These are phyloP conservation scores for Ispidina lecontei DNA, from an alignment of 2,797 vertebrate species.

Conservation along the genomic window DNA sequence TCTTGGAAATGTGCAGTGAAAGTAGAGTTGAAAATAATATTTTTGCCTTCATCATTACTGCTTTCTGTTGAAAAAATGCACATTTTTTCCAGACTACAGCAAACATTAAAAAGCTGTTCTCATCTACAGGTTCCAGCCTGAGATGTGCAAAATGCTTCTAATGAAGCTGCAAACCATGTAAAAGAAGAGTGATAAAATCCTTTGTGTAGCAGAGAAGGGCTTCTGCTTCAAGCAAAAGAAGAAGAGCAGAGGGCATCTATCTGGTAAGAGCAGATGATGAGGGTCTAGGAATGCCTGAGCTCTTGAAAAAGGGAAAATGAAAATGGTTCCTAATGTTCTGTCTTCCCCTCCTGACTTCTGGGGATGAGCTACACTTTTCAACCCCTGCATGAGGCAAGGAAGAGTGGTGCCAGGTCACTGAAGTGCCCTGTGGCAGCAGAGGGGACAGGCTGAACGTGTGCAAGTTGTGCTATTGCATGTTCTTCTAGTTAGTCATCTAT, in stretches of 20 bases:
- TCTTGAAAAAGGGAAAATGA: background rate
- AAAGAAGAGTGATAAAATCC: background rate
- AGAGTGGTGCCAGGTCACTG: background rate
- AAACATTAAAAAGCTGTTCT: conserved; percentile 81
- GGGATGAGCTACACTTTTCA: background rate
- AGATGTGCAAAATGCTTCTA: conserved; percentile 44
- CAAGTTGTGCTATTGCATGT: background rate
- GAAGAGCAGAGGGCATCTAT: background rate
- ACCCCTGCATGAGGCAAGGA: background rate
- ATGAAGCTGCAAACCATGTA: conserved; percentile 22
- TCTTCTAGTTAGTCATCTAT: background rate
- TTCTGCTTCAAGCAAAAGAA: background rate
- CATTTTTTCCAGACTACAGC: conserved; percentile 74
- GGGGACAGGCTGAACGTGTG: background rate
- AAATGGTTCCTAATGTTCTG: background rate
- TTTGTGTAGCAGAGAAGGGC: background rate
- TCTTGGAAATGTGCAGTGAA: conserved; percentile 71
- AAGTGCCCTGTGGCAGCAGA: background rate
- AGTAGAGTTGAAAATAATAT: conserved; percentile 72
- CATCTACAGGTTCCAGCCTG: conserved; percentile 70
- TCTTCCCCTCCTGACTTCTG: background rate
- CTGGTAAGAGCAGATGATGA: background rate
- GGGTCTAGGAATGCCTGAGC: background rate
- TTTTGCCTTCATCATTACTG: conserved; percentile 69
- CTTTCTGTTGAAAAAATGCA: conserved; percentile 77